Evolutionary conservation across 2,113 vertebrate genomes (phyloP).

Genomic region (Cyanistes caeruleus): DNA sequence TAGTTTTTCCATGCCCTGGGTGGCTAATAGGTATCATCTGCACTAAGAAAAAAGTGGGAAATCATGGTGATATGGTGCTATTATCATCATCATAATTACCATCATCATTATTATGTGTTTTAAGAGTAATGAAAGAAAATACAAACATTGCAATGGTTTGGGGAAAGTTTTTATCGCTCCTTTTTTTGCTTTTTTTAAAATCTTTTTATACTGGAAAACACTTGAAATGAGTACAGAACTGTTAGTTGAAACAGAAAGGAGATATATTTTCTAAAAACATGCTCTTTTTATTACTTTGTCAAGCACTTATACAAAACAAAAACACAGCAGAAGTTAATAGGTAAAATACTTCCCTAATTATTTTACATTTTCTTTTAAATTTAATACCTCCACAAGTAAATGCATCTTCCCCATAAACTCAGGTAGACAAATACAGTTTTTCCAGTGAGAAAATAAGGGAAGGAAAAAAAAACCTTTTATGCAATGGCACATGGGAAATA

Average conservation of each 20-base stretch:
- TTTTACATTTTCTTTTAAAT: not conserved
- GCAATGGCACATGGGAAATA: not conserved
- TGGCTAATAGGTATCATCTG: not conserved
- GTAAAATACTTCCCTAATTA: not conserved
- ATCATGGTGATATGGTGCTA: not conserved
- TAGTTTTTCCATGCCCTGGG: not conserved
- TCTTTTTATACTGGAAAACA: not conserved
- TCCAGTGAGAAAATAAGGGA: not conserved
- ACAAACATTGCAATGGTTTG: not conserved
- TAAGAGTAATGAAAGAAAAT: not conserved
- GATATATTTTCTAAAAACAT: not conserved
- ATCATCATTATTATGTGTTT: not conserved
- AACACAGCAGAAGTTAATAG: not conserved
- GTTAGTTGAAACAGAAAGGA: not conserved
- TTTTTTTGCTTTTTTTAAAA: accelerated
- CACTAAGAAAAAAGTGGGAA: not conserved
- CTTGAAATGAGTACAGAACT: not conserved
- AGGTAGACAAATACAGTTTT: not conserved
- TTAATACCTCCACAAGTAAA: not conserved
- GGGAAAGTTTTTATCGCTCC: not conserved
- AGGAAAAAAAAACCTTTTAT: not conserved
- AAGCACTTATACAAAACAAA: not conserved
- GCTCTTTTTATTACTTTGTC: not conserved
- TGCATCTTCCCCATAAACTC: not conserved
- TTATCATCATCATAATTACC: not conserved